Evolutionary conservation across 2,113 vertebrate species (phyloP).

Genomic region (Perca flavescens): DNA sequence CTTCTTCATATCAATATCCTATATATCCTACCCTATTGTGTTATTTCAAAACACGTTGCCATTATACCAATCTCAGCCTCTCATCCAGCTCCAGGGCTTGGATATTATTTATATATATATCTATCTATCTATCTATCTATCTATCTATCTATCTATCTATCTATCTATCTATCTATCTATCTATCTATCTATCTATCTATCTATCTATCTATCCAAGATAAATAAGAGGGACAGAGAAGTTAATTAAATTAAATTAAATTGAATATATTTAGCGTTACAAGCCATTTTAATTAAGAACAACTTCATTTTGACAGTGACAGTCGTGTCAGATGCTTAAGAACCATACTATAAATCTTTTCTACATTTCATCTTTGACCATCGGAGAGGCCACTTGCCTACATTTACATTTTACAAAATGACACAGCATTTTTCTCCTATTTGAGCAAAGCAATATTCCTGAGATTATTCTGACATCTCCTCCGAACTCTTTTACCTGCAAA

Average conservation of each 20-base stretch:
- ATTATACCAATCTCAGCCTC: conserved; percentile 47
- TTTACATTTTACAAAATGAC: not conserved
- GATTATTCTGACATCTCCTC: conserved; percentile 9
- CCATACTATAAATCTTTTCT: not conserved
- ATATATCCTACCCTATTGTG: conserved; percentile 14
- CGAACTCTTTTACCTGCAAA: conserved; percentile 29
- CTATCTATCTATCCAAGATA: too few species aligned
- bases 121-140: not conserved
- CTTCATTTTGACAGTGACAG: conserved; percentile 17
- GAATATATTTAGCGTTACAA: conserved; percentile 23
- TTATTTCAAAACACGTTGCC: conserved; percentile 50
- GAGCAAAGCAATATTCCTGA: not conserved
- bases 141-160: not conserved
- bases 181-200: too few species aligned
- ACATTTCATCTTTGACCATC: conserved; percentile 31
- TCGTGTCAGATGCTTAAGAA: not conserved
- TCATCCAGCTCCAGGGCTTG: conserved; percentile 49
- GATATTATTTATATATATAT: not conserved
- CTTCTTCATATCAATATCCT: conserved; percentile 34
- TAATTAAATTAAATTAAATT: conserved; percentile 12
- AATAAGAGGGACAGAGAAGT: too few species aligned
- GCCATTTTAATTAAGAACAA: conserved; percentile 27
- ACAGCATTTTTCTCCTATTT: not conserved
- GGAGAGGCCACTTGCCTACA: not conserved
- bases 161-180: too few species aligned